phyloP scores from a whole-genome alignment of 2,113 vertebrate species.

The Gobius niger region DNA sequence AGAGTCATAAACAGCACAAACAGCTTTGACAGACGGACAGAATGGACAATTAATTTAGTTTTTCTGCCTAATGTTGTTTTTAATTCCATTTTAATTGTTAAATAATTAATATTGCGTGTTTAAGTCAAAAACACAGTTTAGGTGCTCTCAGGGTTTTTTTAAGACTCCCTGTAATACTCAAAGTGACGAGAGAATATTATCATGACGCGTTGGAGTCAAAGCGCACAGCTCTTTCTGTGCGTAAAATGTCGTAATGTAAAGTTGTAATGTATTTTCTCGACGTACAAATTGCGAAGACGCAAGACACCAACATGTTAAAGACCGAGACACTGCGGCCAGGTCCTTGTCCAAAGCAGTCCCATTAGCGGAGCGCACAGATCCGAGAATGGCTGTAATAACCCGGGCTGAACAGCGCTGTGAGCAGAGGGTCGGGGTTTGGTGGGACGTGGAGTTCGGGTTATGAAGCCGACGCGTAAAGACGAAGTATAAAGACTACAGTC shows the following conservation, averaged over 20 bases:
- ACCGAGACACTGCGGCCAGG: neutral
- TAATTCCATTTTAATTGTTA: neutral
- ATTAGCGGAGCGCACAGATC: neutral
- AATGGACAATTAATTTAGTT: neutral
- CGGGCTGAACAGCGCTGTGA: neutral
- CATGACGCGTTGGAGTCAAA: neutral
- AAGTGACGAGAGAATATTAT: slow-evolving; percentile 10
- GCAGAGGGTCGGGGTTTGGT: neutral
- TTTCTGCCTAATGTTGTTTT: neutral
- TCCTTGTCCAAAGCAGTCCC: neutral
- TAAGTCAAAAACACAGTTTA: neutral
- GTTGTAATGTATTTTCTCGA: slow-evolving; percentile 6
- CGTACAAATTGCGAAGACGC: slow-evolving; percentile 4
- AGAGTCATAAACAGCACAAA: neutral
- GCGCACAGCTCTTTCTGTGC: slow-evolving; percentile 5
- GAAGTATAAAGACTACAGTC: neutral
- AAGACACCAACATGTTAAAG: neutral
- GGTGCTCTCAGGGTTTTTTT: neutral
- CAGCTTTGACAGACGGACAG: neutral
- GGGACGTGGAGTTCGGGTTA: neutral
- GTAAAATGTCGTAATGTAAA: neutral
- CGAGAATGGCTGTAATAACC: neutral
- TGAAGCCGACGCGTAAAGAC: neutral
- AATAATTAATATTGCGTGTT: neutral
- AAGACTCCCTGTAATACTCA: neutral